Evolutionary conservation across 2,113 vertebrate species (phyloP).

Genomic region (Oriolus oriolus): DNA sequence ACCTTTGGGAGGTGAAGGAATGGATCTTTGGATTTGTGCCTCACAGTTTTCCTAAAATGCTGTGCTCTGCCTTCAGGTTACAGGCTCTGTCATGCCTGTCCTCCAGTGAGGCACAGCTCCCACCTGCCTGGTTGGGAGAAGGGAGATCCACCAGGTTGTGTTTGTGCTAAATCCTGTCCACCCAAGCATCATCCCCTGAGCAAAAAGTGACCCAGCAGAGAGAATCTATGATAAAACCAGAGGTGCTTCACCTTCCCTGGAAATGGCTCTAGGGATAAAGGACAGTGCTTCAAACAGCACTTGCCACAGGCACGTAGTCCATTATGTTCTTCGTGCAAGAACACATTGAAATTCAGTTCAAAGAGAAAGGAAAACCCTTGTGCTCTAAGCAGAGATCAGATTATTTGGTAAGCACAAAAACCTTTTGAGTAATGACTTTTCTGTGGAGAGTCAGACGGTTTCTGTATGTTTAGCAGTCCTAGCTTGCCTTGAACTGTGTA

Average conservation of each 20-base stretch:
- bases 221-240: not conserved
- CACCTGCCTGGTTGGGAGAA: not conserved
- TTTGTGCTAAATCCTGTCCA: not conserved
- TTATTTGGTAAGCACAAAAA: conserved; percentile 10
- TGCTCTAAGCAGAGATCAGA: conserved; percentile 31
- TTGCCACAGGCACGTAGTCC: not conserved
- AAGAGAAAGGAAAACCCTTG: conserved; percentile 11
- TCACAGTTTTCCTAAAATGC: not conserved
- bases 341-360: conserved; percentile 26
- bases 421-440: conserved; percentile 11
- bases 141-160: not conserved
- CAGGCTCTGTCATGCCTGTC: not conserved
- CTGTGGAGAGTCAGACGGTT: not conserved
- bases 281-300: not conserved
- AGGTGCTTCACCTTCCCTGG: not conserved
- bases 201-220: not conserved
- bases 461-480: not conserved
- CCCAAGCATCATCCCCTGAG: not conserved
- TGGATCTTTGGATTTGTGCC: not conserved
- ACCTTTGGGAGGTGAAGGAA: not conserved
- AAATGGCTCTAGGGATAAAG: not conserved
- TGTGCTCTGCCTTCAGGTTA: not conserved
- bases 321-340: conserved; percentile 4
- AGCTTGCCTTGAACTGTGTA: not conserved
- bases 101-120: not conserved